Base-by-base conservation (phyloP, 2,888 invertebrate species). In the Drosophila anceps region DNA sequence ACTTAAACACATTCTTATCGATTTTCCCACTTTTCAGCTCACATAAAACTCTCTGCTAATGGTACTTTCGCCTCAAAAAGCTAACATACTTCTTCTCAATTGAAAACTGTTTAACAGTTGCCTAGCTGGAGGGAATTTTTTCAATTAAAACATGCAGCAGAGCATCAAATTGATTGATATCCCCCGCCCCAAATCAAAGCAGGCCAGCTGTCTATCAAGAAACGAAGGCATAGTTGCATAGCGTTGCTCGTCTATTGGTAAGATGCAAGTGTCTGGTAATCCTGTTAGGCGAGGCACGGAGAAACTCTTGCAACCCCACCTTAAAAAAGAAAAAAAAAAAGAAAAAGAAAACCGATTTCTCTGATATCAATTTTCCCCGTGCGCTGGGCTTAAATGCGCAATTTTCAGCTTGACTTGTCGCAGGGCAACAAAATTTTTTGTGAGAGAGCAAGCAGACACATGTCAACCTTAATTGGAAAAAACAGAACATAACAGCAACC, bases 361-460 rank as follows among this genome's bases (percentile, higher is more conserved):
- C 48, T 48, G 48, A 51, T 58, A 71, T 55, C 35, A 50, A 69
- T 71, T 58, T 71, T 65, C 58, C 41, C 55, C 13, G 18, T 13
- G 24, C 68, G 57, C 63, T 46, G 44, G 48, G 53, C 64, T 60
- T 54, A 88, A 88, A 88, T 86, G 87, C 89, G 87, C 87, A 89
- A 89, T 90, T 89, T 89, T 89, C 89, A 75, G 79, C 90, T 77
- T 88, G 85, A 89, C 85, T 89, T 77, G 78, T 75, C 74, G 70
- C 86, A 76, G 73, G 82, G 82, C 79, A 84, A 82, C 84, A 76
- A 81, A 81, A 86, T 81, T 84, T 53, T 6, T 15, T 35, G 20
- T 61, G 57, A 64, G 62, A 39, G 60, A 31, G 33, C 44, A 57
- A 29, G 54, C 39, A 83, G 82, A 83, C 73, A 79, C 84, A 84